phyloP scores from a whole-genome alignment of 1,140 invertebrate genomes.

The Octopus bimaculoides region DNA sequence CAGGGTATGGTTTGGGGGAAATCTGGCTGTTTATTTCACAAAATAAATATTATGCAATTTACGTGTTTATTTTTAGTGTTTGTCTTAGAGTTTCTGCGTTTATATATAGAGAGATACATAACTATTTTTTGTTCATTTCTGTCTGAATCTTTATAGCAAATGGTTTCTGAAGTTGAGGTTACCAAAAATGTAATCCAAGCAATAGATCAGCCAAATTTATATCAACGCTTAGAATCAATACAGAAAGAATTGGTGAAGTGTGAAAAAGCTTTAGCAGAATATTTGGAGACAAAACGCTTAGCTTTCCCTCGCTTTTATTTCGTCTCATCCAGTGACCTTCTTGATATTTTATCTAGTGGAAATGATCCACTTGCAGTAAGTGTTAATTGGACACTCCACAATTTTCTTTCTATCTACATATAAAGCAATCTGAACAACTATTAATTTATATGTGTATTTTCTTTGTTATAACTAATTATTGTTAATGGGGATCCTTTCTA shows the following conservation, averaged over 20 bases:
- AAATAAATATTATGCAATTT: no score
- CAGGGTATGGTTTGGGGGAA: no score
- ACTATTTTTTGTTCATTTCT: background rate
- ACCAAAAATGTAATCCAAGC: constrained; percentile 76
- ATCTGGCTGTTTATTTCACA: no score
- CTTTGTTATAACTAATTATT: no score
- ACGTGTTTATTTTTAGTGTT: no score
- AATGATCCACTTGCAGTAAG: constrained; percentile 74
- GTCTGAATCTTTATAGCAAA: constrained; percentile 23
- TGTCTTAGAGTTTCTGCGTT: no score
- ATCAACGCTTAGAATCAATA: constrained; percentile 72
- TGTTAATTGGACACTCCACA: constrained; percentile 20
- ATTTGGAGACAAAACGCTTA: constrained; percentile 89
- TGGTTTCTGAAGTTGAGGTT: constrained; percentile 45
- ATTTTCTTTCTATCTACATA: background rate
- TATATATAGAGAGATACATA: no score
- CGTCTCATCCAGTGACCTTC: constrained; percentile 86
- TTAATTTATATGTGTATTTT: no score
- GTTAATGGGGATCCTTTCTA: no score
- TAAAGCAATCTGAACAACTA: no score
- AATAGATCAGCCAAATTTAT: constrained; percentile 78
- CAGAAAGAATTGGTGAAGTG: constrained; percentile 82
- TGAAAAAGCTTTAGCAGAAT: constrained; percentile 91
- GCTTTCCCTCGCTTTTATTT: constrained; percentile 92
- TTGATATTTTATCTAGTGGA: constrained; percentile 90